Base-by-base conservation (phyloP, 2,113 vertebrate genomes). In the Otocyon megalotis region DNA sequence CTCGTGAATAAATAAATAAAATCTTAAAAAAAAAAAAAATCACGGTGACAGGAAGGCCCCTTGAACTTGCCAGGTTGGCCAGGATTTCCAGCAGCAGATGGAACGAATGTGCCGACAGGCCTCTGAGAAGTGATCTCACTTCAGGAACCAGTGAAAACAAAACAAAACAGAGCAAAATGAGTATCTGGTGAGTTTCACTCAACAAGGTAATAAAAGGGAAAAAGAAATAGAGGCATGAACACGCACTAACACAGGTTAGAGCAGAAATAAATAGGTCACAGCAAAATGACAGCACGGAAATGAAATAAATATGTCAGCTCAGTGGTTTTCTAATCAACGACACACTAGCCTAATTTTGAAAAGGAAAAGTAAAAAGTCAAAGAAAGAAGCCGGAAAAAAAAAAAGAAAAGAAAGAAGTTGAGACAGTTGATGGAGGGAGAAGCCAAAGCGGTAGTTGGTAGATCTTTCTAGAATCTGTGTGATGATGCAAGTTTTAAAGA, bases 61-160 rank as follows among this genome's bases (percentile, higher is more conserved):
- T 16, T 0, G n/a, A 86, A 58, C 20, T n/a, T 15, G 4, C 56
- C 43, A 20, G 11, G 56, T 4, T 26, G 30, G 8, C 14, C 3
- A 3, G 8, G 48, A 30, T 7, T 30, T 32, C 54, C 2, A 4
- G 11, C 3, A 15, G 11, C 16, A 62, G 54, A 14, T 37, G 12
- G 24, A 7, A 14, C 17, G 2, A 53, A 4, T 6, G 37, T 9
- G 8, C 30, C 4, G n/a, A 9, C 5, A 15, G 0, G 12, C 0
- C 63, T 30, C 50, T 0, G 20, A 22, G 35, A 58, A 53, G 71
- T 0, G 3, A 20, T 17, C 32, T 17, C 3, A 1, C 28, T 35
- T 76, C 50, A n/a, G 24, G 22, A 48, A 48, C 9, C 20, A 28
- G 20, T 53, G 54, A 53, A 58, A 56, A 30, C 35, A 17, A 69